Evolutionary conservation across 1,140 invertebrate species (phyloP), one percentile per base, ranked within the genome.

Genomic region (Penaeus vannamei): DNA sequence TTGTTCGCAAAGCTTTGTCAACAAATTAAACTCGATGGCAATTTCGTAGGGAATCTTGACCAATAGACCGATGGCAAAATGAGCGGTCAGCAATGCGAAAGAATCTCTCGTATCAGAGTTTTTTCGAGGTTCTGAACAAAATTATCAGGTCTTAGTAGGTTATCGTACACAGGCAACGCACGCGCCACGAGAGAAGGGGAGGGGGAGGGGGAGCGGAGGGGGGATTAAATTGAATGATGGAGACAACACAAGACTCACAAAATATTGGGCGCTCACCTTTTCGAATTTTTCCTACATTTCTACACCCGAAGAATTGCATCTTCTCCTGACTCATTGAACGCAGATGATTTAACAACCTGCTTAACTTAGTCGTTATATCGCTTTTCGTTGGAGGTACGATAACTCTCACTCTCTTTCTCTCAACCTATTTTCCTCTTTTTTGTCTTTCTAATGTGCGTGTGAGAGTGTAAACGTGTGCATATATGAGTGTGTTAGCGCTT

Each of bases 201-300:
- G 60, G 59, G 46, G 10, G n/a, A 53, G 46, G 84, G 26, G 46
- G 59, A n/a, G 32, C 20, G 32, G n/a, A 29, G 84, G 88, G 88
- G 88, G 88, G 84, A 90, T 81, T 90, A 90, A 90, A 90, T 90
- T 90, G 88, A 90, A 90, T 90, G 88, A 90, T 90, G 88, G 88
- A 90, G 88, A 90, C 88, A 90, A 90, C 88, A 83, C 84, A 85
- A 90, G 87, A 89, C 87, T 89, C 87, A 85, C 87, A 89, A 89
- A 89, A 89, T 89, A 89, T 89, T 90, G 84, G 88, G 85, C 81
- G 84, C 84, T 85, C 84, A 90, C 88, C 88, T 90, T 90, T 90
- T 85, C 88, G 88, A 85, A 85, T 90, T 90, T 90, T 90, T 90
- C 88, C 84, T 90, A 85, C 88, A 85, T 90, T 90, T 83, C 84